Evolutionary conservation across 2,888 invertebrate species (phyloP), one percentile per base, ranked within the genome.

Genomic region (Plebejus anna): DNA sequence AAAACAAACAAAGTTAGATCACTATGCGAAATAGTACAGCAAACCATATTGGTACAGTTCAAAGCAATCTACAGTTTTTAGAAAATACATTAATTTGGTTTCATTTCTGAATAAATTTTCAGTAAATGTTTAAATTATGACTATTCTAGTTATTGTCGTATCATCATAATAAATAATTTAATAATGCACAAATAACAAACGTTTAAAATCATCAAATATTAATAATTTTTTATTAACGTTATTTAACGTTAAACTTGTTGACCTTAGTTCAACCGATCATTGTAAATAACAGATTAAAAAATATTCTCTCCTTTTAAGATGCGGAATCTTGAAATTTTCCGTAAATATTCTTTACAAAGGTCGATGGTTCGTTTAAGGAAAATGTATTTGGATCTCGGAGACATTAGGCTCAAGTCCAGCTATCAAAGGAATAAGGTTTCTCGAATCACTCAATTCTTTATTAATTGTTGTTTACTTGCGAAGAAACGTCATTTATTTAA

Each of bases 1-100:
- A 85, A 91, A 90, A 81, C 77, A 78, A 82, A 83, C 13, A 51
- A 28, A 2, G 1, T 76, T 32, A 61, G 61, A 61, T 9, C n/a
- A 7, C n/a, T 1, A 22, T 57, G 2, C 6, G 5, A 28, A 61
- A 61, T 61, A 28, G 61, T 61, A 28, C 9, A 51, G 51, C 51
- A 13, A 51, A 51, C 13, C 13, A 51, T 51, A 51, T 42, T 42
- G 42, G 7, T 42, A 42, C 9, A 9, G 6, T 32, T 32, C 32
- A 32, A 32, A 2, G 32, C 1, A 32, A 32, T 32, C 32, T 32
- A 2, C 32, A 32, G 22, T 22, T 32, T 32, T 32, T 32, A 22
- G 22, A 22, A 22, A 22, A 22, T 22, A 22, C 22, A 22, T 22
- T 22, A 22, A 22, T 22, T 22, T 22, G 22, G 0, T 22, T 22